Base-by-base conservation (phyloP, 1,140 invertebrate species). In the Tetragnatha versicolor region DNA sequence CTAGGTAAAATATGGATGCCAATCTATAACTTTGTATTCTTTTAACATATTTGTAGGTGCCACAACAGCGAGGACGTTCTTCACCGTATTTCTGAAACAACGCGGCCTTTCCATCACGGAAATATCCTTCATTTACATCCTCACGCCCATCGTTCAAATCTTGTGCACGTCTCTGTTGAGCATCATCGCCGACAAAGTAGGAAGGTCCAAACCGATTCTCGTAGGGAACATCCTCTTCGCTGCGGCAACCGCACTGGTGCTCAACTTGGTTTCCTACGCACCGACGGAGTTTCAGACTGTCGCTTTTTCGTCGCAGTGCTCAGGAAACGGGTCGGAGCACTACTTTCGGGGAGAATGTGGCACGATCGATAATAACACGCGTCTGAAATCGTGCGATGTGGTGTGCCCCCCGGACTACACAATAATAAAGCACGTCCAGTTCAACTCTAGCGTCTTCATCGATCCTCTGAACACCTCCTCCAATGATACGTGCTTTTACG, bases 1-100 rank as follows among this genome's bases (percentile, higher is more conserved):
- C 47, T 47, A 6, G 27, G 5, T 47, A 22, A 12, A 22, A 12
- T 35, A 12, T 66, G 12, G 7, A 37, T 2, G 7, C 31, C 12
- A 39, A 10, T 35, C 20, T 37, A 12, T 31, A 29, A 37, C 12
- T 7, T 39, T 17, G 0, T 10, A 42, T 42, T 39, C 42, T 66
- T 77, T 20, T 7, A 39, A 22, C 12, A 22, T 47, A 27, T 51
- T 31, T 49, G 2, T 12, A 77, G 73, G 37, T 27, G 76, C 49
- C 22, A 37, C 76, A 3, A 45, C 49, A 25, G 33, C 69, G 9
- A n/a, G n/a, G 0, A 31, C 76, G 14, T 79, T 79, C 27, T 12
- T 79, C 17, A 42, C 39, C 33, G 65, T 79, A 2, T 79, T 45
- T 60, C 61, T 79, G 17, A 79, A 79, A 29, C 76, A 79, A 27